Evolutionary conservation across 2,113 vertebrate species (phyloP), one percentile per base, ranked within the genome.

Genomic region (Paradoxurus hermaphroditus): DNA sequence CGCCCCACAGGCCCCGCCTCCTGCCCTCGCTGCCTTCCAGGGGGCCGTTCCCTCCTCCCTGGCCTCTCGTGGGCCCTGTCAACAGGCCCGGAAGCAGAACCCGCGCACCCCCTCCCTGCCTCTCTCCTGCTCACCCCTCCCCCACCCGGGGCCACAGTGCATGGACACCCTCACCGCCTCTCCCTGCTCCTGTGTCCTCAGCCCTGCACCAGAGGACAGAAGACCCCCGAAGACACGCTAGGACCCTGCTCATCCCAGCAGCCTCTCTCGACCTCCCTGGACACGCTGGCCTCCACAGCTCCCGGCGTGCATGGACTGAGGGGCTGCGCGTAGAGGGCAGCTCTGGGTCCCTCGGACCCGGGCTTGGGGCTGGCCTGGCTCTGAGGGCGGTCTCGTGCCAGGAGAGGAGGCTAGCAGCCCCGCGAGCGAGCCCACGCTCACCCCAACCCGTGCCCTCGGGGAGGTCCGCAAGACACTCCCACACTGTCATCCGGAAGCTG

Each of bases 41-140:
- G 21, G 7, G n/a, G 56, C 5, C 1, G 51, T 16, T 44, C 13
- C 3, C 73, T 31, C 73, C 4, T 2, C 31, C 13, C 10, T 9
- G 11, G 41, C n/a, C 3, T 3, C 11, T 6, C 25, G 3, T 0
- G 41, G 0, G 9, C 39, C 11, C 53, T 15, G 23, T 14, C 62
- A 4, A 14, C 1, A 0, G 44, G 19, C 77, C 65, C 19, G 59
- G 65, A 6, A 62, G 41, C 53, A 73, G 93, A 5, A 12, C 15
- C 75, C 0, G 16, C 0, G 0, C 4, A 6, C n/a, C 3, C 4
- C n/a, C 29, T 1, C 27, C 44, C 25, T 0, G 5, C 36, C 11
- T 4, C 34, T 14, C 4, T 12, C 18, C 59, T 4, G 7, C 12
- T 44, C 39, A 4, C 13, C 70, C 39, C 39, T 2, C 36, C 16